Base-by-base conservation (phyloP, 2,797 vertebrate species). In the Scarus forsteni region DNA sequence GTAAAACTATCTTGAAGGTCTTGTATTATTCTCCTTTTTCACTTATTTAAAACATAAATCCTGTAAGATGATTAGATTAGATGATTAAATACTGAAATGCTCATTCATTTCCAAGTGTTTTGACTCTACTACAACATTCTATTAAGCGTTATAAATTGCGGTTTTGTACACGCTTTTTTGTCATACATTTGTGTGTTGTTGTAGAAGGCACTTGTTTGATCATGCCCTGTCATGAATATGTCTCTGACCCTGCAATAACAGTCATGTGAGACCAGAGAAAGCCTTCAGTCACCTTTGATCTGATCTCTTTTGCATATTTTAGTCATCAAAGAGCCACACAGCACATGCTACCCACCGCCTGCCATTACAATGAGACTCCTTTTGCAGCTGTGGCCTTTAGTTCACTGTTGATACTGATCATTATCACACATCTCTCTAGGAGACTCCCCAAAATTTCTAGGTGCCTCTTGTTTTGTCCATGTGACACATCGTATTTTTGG, bases 211-310 rank as follows among this genome's bases (percentile, higher is more conserved):
- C 70, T 70, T 78, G 63, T 88, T 85, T 89, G 82, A 91, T 88
- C 73, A 18, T 72, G 70, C 13, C 12, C 18, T 49, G 48, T 75
- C 55, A 87, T 85, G 72, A 85, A 88, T 86, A 83, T 83, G 70
- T 45, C 19, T 6, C 64, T 70, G 78, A 88, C 84, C 86, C 62
- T 45, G 19, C 54, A 80, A 77, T 74, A 81, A 72, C 63, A 80
- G 70, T 83, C 84, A 71, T 51, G 70, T 66, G 51, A 75, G 77
- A 82, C 60, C 81, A 83, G 52, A 90, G 80, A 85, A 77, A 71
- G 79, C 74, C 70, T 85, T 34, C 44, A 63, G 63, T 77, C 83
- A 88, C 85, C 85, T 88, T 89, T 90, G 85, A 92, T 90, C 84
- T 76, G 71, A 73, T 85, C 79, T 84, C 81, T 85, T n/a, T 88